These are phyloP conservation scores for Porites rus DNA, from an alignment of 92 coral and sea anemone species.

Conservation along the genomic window DNA sequence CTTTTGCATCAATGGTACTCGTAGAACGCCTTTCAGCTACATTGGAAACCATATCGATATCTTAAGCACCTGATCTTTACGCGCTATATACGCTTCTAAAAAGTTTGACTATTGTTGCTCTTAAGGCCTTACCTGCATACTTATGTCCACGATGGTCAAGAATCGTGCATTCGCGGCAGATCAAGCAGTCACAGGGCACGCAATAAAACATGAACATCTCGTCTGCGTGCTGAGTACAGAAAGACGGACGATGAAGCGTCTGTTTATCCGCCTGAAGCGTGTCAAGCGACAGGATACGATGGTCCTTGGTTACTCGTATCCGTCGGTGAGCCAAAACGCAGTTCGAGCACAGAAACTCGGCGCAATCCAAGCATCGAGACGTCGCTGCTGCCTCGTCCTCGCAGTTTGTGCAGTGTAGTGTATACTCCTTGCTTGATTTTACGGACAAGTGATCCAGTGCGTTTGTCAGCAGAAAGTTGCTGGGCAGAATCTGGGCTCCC, in stretches of 20 bases:
- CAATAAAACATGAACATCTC: conserved; percentile 93
- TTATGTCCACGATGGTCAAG: conserved; percentile 91
- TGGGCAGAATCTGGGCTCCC: conserved; percentile 71
- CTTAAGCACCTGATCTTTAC: too few relatives aligned
- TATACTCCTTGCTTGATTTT: conserved; percentile 89
- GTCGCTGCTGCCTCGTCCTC: conserved; percentile 89
- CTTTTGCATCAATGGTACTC: too few relatives aligned
- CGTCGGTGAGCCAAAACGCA: conserved; percentile 92
- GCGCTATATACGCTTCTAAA: too few relatives aligned
- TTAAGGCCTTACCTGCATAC: conserved; percentile 74
- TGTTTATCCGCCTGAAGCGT: conserved; percentile 91
- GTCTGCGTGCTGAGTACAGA: conserved; percentile 80
- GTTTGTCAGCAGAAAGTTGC: conserved; percentile 86
- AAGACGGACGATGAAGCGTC: conserved; percentile 89
- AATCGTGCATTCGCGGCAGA: conserved; percentile 92
- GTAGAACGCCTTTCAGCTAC: too few relatives aligned
- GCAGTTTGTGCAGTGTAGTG: conserved; percentile 90
- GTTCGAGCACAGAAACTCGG: conserved; percentile 91
- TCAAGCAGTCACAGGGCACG: conserved; percentile 79
- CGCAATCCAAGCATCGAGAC: conserved; percentile 92
- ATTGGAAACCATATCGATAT: too few relatives aligned
- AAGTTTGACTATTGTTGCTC: neutral
- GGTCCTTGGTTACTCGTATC: conserved; percentile 91
- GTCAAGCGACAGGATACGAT: conserved; percentile 87
- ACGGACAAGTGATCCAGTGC: conserved; percentile 91